Base-by-base conservation (phyloP, 1,140 invertebrate species). In the Drosophila mauritiana region DNA sequence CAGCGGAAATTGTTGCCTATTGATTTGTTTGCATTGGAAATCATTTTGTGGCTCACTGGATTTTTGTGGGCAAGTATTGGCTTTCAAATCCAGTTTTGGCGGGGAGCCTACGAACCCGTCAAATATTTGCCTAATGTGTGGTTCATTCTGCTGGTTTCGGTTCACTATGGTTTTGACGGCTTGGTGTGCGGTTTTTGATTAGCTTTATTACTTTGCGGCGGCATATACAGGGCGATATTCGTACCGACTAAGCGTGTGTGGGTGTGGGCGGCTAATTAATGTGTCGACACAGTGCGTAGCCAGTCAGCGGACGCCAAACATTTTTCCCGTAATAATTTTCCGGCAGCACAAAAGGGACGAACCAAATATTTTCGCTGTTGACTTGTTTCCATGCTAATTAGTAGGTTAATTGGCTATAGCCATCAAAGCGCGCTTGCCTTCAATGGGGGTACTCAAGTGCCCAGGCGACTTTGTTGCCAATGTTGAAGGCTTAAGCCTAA, bases 91-190 rank as follows among this genome's bases (percentile, higher is more conserved):
- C 48, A 51, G 48, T 51, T 39, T 74, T 61, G 48, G 57, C 69
- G 27, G 45, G 49, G 54, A 37, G 31, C 53, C 56, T 46, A 53
- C 54, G 36, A 57, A 55, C 64, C 78, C 80, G 77, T 73, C 84
- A 88, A 88, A 89, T 88, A 88, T 88, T 88, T 88, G 80, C 73
- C 84, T 88, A 88, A 88, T 88, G 69, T 88, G 83, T 84, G 80
- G 84, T 86, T 79, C 75, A 61, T 59, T 68, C 73, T 77, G 48
- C 56, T 77, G 84, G 72, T 77, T 69, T 55, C 57, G 83, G 65
- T 73, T 88, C 73, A 46, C 17, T 70, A 49, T 63, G 43, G 53
- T 17, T 20, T 17, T 42, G 65, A 39, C 43, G 54, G 65, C 25
- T 54, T 48, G 64, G 70, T 79, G 76, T 84, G 80, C 76, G 84